A percentile compares a stretch with the other conserved stretches of the same genome.
Evolutionary conservation across 2,113 vertebrate species (phyloP).

Genomic region (Pedetes capensis): DNA sequence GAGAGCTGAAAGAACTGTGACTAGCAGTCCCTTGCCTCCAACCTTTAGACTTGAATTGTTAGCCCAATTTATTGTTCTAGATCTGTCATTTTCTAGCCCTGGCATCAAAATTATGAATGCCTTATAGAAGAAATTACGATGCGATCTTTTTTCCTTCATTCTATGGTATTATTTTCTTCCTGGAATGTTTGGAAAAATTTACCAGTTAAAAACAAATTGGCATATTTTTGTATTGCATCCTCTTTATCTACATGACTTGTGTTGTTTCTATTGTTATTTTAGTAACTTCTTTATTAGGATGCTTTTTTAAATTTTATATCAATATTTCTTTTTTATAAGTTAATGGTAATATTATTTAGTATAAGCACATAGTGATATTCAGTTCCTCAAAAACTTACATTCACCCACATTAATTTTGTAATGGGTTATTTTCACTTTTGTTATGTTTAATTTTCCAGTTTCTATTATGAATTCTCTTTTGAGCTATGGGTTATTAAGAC

Average conservation of each 20-base stretch:
- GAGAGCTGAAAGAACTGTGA: not conserved
- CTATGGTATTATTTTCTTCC: not conserved
- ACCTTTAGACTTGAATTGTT: not conserved
- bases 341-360: not conserved
- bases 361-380: not conserved
- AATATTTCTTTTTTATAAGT: not conserved
- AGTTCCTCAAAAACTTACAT: not conserved
- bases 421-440: not conserved
- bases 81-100: not conserved
- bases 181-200: not conserved
- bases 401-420: not conserved
- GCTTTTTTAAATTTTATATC: not conserved
- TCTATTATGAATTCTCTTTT: too few relatives aligned
- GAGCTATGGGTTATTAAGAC: too few relatives aligned
- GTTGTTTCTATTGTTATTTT: too few relatives aligned
- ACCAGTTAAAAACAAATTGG: too few relatives aligned
- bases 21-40: not conserved
- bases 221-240: too few relatives aligned
- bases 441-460: not conserved
- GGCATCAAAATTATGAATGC: not conserved
- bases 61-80: not conserved
- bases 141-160: not conserved
- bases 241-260: too few relatives aligned
- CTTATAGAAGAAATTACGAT: not conserved
- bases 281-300: not conserved